phyloP scores from a whole-genome alignment of 2,113 vertebrate genomes.

The Antigone vipio region DNA sequence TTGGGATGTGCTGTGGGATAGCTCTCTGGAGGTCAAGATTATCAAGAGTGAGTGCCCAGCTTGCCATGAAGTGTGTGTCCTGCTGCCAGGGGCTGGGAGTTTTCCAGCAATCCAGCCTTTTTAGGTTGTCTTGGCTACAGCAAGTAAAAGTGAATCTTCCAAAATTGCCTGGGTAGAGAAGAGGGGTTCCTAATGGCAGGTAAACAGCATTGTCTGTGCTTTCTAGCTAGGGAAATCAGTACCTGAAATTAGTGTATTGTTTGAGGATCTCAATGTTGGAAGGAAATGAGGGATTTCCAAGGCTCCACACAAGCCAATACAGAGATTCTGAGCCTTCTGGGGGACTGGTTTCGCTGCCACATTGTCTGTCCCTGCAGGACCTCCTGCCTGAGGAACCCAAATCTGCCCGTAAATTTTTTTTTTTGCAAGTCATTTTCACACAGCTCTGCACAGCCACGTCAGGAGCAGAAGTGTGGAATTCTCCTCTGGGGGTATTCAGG shows the following conservation, averaged over 20 bases:
- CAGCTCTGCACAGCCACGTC: neutral
- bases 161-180: neutral
- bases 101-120: neutral
- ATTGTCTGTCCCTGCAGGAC: neutral
- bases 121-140: neutral
- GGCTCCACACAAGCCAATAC: neutral
- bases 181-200: neutral
- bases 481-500: fast-evolving
- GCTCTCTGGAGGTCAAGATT: neutral
- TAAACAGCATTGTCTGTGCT: neutral
- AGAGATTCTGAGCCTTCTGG: neutral
- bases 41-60: neutral
- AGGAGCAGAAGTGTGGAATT: neutral
- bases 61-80: neutral
- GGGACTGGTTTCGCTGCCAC: neutral
- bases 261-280: neutral
- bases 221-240: neutral
- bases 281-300: neutral
- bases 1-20: neutral
- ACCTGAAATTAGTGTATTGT: no score
- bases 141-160: neutral
- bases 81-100: neutral
- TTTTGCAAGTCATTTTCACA: neutral
- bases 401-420: neutral
- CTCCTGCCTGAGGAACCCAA: neutral